Evolutionary conservation across 2,797 vertebrate species (phyloP).

Genomic region (Synaphobranchus kaupii): DNA sequence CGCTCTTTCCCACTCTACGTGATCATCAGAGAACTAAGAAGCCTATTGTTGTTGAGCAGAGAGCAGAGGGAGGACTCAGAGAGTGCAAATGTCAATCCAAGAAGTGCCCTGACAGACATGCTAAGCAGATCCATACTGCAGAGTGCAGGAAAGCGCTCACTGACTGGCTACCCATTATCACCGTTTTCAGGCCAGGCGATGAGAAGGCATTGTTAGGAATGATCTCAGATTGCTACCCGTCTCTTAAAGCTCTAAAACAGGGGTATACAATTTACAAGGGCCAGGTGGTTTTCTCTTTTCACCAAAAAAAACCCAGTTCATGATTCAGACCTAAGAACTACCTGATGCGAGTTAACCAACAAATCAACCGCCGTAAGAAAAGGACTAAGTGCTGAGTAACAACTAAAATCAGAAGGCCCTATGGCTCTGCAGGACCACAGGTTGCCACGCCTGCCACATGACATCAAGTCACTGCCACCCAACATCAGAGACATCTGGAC

Average conservation of each 20-base stretch:
- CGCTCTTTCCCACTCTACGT: not conserved
- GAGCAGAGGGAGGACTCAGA: not conserved
- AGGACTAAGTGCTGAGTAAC: not conserved
- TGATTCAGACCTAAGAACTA: not conserved
- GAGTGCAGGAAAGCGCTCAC: not conserved
- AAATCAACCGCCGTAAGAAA: not conserved
- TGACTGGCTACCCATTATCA: not conserved
- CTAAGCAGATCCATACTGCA: not conserved
- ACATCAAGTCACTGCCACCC: not conserved
- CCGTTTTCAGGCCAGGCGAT: not conserved
- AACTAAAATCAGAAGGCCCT: not conserved
- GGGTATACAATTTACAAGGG: not conserved
- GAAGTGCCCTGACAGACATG: not conserved
- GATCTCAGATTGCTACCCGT: not conserved
- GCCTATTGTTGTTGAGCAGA: conserved; percentile 23
- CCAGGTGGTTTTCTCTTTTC: not conserved
- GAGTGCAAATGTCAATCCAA: conserved; percentile 25
- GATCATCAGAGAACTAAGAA: conserved; percentile 18
- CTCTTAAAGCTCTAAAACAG: not conserved
- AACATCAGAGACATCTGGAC: not conserved
- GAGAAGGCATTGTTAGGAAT: not conserved
- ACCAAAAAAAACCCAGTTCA: not conserved
- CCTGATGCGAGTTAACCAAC: not conserved
- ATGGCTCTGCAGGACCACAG: not conserved
- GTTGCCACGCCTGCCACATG: not conserved